A percentile compares a stretch with the other conserved stretches of the same genome.
phyloP scores from a whole-genome alignment of 2,888 invertebrate species.

The Epinotia nisella region DNA sequence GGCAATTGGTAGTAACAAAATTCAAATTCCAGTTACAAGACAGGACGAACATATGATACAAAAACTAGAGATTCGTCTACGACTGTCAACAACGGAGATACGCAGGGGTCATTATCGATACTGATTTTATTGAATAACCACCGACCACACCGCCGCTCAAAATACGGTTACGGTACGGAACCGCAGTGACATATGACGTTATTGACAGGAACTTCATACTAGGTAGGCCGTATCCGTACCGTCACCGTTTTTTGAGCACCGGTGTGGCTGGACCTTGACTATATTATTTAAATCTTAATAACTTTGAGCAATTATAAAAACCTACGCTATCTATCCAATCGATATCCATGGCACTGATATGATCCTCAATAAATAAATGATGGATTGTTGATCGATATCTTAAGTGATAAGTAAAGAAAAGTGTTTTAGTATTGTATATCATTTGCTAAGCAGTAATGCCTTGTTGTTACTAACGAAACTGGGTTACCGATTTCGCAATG shows the following conservation, averaged over 20 bases:
- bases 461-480: not conserved
- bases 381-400: not conserved
- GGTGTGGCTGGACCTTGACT: too few species aligned
- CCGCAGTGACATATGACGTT: too few species aligned
- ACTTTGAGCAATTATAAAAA: conserved; percentile 1
- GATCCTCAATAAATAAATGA: conserved; percentile 1
- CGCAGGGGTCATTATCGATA: conserved; percentile 1
- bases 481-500: not conserved
- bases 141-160: too few species aligned
- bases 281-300: conserved; percentile 38
- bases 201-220: too few species aligned
- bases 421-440: not conserved
- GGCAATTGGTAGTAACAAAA: not conserved
- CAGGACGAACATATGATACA: not conserved
- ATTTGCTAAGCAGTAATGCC: not conserved
- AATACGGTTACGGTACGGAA: too few species aligned
- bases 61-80: not conserved
- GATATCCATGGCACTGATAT: not conserved
- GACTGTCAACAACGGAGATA: not conserved
- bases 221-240: too few species aligned
- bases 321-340: not conserved
- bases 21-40: not conserved
- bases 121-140: conserved; percentile 12
- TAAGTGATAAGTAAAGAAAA: not conserved
- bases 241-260: too few species aligned